A percentile compares a stretch with the other conserved stretches of the same genome.
These are phyloP conservation scores for Elephas maximus DNA, from an alignment of 2,113 vertebrate genomes.

Conservation along the genomic window DNA sequence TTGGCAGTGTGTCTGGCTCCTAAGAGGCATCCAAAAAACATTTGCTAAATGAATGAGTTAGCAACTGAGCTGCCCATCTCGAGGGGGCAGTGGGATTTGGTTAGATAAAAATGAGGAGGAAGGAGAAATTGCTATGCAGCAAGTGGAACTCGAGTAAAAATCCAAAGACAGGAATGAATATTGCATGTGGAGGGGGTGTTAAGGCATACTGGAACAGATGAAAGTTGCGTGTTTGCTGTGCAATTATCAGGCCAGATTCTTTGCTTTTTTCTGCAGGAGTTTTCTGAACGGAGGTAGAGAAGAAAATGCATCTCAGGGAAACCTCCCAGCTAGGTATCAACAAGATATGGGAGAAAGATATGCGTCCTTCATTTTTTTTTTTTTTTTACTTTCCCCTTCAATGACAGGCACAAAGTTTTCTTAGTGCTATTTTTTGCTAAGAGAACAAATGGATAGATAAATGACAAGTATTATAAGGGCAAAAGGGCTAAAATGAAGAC, in stretches of 20 bases:
- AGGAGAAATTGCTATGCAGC: background rate
- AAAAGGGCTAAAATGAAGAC: background rate
- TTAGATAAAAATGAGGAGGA: background rate
- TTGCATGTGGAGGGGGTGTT: background rate
- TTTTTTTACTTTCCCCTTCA: background rate
- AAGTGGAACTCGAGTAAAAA: background rate
- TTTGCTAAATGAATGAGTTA: background rate
- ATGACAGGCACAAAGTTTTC: background rate
- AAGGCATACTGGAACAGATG: background rate
- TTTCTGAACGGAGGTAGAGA: constrained; percentile 7
- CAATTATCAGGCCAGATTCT: background rate
- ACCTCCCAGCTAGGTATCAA: background rate
- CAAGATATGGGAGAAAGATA: background rate
- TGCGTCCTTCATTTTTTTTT: background rate
- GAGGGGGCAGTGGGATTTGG: background rate
- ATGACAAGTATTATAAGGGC: background rate
- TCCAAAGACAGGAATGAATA: background rate
- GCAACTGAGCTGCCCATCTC: background rate
- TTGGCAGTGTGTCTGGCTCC: background rate
- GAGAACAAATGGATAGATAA: background rate
- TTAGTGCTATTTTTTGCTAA: background rate
- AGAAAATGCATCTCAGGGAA: background rate
- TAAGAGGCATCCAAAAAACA: background rate
- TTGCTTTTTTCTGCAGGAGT: background rate
- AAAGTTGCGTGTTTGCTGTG: background rate